phyloP scores from a whole-genome alignment of 2,113 vertebrate genomes.

The Motacilla tschutschensis region DNA sequence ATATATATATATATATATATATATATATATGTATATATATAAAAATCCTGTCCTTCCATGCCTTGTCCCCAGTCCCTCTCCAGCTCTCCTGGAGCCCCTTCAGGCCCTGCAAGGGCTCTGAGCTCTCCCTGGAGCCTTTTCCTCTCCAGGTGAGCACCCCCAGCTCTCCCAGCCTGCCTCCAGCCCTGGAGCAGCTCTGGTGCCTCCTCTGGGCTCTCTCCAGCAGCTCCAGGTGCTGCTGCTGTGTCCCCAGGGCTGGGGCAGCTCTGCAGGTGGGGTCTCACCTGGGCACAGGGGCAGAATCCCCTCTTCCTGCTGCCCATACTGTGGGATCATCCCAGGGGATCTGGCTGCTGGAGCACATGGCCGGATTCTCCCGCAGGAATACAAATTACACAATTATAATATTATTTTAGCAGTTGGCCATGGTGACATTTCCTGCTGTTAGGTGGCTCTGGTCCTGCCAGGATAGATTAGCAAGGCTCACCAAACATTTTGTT shows the following conservation, averaged over 20 bases:
- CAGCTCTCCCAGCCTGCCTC: neutral
- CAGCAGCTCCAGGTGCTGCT: neutral
- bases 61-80: neutral
- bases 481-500: neutral
- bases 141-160: neutral
- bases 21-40: too few species aligned
- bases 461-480: constrained; percentile 1
- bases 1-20: too few species aligned
- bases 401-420: neutral
- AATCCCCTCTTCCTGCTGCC: rapidly evolving
- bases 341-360: neutral
- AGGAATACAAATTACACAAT: neutral
- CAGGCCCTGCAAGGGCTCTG: rapidly evolving
- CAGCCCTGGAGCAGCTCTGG: neutral
- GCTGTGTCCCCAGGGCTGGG: neutral
- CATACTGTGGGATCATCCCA: rapidly evolving
- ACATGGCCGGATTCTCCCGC: neutral
- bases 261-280: neutral
- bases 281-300: neutral
- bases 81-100: neutral
- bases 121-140: neutral
- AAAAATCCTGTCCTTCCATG: neutral
- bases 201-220: neutral
- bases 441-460: neutral
- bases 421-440: neutral